Base-by-base conservation (phyloP, 2,797 vertebrate genomes). In the Anisognathus igniventris region DNA sequence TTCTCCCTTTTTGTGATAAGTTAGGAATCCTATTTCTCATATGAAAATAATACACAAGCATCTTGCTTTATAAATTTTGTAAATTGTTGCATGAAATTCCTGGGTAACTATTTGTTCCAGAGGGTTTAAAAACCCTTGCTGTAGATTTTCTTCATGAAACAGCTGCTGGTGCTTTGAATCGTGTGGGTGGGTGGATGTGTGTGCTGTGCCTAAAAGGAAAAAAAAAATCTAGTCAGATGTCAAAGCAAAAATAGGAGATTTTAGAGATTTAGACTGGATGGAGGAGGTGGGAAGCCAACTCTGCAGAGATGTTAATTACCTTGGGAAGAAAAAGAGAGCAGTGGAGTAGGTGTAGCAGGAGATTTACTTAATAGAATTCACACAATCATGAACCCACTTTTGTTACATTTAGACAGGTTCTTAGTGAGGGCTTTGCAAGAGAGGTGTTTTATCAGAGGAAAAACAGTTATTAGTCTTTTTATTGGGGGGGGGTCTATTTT, bases 241-340 rank as follows among this genome's bases (percentile, higher is more conserved):
- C 95, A 96, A 96, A 97, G 95, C 93, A 97, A 93, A 97, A 94
- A 94, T 90, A 95, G 95, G 95, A 92, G 70, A 90, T 91, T 96
- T 93, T 72, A 39, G 91, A 96, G 91, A 86, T 95, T 96, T 94
- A 90, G 95, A 82, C 92, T 86, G 82, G 82, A 62, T 90, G 88
- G 94, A 93, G 83, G 94, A 95, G 73, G 92, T 92, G 88, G 93
- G 90, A 94, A 95, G 77, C 89, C 79, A 84, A 15, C 82, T 84
- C 79, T 90, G 77, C 53, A 66, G 86, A 93, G 91, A 96, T 94
- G 95, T 92, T 96, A 96, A 95, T 96, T 97, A 95, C 91, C 82
- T 90, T 60, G 74, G 77, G 92, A 96, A 91, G 86, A 94, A 95
- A 94, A 93, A 90, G 81, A 86, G 87, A 9, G 47, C 87, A 81